Conservation (phyloP, 1,140 invertebrate genomes). For the Oncopeltus fasciatus region DNA sequence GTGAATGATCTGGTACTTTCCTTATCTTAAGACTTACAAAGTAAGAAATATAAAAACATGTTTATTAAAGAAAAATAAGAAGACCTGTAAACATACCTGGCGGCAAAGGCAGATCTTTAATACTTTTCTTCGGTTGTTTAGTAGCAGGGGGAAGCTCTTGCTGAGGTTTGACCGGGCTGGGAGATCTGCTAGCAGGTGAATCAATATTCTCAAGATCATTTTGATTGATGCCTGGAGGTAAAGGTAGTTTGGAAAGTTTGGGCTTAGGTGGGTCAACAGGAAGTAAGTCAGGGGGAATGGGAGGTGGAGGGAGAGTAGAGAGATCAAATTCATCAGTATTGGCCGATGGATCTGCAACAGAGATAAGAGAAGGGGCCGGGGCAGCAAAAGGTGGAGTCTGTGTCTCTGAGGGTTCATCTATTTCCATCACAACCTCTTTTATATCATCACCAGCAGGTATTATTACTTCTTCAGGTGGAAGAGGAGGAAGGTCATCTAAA, state of each 20-base stretch:
- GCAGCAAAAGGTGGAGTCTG: constrained; percentile 22
- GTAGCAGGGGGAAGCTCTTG: constrained; percentile 24
- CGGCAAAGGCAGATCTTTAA: constrained; percentile 79
- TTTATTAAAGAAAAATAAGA: no score
- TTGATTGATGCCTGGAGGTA: constrained; percentile 70
- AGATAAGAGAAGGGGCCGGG: constrained; percentile 21
- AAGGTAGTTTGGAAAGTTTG: constrained; percentile 47
- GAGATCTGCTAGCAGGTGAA: constrained; percentile 47
- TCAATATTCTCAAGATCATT: constrained; percentile 60
- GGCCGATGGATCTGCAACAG: constrained; percentile 22
- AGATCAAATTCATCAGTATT: constrained; percentile 22
- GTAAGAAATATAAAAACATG: no score
- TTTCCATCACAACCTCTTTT: background rate
- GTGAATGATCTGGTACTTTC: no score
- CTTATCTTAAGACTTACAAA: no score
- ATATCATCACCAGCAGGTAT: constrained; percentile 1
- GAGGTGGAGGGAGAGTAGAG: constrained; percentile 27
- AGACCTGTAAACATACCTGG: constrained; percentile 54
- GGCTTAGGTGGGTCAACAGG: constrained; percentile 27
- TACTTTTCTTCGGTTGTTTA: constrained; percentile 42
- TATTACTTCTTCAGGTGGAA: background rate
- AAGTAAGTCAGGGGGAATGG: constrained; percentile 22
- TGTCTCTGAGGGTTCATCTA: background rate
- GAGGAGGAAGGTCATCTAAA: background rate
- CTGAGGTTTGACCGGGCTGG: constrained; percentile 36